Base-by-base conservation (phyloP, 2,113 vertebrate genomes). In the Malurus alboscapulatus region DNA sequence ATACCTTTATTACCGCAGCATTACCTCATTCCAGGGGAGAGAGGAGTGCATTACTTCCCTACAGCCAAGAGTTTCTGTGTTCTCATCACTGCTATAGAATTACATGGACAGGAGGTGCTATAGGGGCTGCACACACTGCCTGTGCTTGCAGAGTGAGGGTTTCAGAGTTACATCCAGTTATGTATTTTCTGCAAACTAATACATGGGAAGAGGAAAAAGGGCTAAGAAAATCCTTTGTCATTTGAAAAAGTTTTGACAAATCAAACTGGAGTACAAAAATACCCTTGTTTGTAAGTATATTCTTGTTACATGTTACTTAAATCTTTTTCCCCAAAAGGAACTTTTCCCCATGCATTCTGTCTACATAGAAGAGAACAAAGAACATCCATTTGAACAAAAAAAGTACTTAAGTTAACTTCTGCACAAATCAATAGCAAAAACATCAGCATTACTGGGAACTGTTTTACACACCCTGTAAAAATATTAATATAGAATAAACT, bases 221-320 rank as follows among this genome's bases (percentile, higher is more conserved):
- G 68, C 90, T 95, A 96, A 84, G 82, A 97, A 96, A 94, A 94
- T 94, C 72, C 72, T 93, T 11, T 68, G 57, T 91, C 45, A 26
- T 65, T 69, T 90, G 93, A 91, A 95, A 88, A 95, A 94, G 65
- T 84, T 94, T 54, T 90, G 81, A 93, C 42, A 86, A 88, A 94
- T 88, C 75, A 75, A 95, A 94, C 82, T 67, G 69, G 88, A 95
- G 87, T 96, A 92, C 79, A 96, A 94, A 96, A 95, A 95, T 94
- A 96, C 90, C 78, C 89, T 92, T 67, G 85, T 83, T 95, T 95
- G 53, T 84, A 96, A 91, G 91, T 79, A 95, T 85, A 94, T 86
- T 88, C 92, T 93, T 42, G 19, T 91, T 96, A 95, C 81, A 92
- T 20, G 3, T 85, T 92, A 83, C 69, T 94, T 77, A 86, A 84